Evolutionary conservation across 2,113 vertebrate genomes (phyloP).

Genomic region (Mionectes macconnelli): DNA sequence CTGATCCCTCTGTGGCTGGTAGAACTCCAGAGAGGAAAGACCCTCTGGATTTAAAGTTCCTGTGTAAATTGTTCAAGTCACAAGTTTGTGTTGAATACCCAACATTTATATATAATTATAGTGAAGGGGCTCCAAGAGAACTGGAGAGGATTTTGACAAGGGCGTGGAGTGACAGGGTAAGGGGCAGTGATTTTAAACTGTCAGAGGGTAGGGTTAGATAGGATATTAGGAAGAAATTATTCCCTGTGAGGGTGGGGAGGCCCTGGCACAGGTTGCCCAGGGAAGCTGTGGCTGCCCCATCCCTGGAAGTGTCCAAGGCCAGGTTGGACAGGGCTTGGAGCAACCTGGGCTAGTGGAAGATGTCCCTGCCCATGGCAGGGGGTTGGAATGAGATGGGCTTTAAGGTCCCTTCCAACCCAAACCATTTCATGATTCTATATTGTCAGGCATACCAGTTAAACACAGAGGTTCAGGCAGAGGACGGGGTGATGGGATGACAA

Average conservation of each 20-base stretch:
- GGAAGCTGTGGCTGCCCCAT: neutral
- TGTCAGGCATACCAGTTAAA: neutral
- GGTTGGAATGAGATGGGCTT: neutral
- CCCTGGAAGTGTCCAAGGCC: neutral
- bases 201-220: neutral
- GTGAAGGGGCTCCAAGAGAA: neutral
- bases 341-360: neutral
- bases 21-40: neutral
- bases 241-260: neutral
- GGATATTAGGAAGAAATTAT: neutral
- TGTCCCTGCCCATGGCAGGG: neutral
- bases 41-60: neutral
- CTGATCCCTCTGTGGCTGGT: too few relatives aligned
- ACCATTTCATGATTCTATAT: neutral
- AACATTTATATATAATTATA: neutral
- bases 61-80: neutral
- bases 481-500: neutral
- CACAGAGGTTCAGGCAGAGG: neutral
- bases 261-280: neutral
- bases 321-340: neutral
- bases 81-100: neutral
- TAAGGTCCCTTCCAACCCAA: neutral
- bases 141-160: neutral
- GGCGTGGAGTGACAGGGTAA: neutral
- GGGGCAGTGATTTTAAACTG: neutral